phyloP scores from a whole-genome alignment of 2,888 invertebrate species.

The Bellardia pandia region DNA sequence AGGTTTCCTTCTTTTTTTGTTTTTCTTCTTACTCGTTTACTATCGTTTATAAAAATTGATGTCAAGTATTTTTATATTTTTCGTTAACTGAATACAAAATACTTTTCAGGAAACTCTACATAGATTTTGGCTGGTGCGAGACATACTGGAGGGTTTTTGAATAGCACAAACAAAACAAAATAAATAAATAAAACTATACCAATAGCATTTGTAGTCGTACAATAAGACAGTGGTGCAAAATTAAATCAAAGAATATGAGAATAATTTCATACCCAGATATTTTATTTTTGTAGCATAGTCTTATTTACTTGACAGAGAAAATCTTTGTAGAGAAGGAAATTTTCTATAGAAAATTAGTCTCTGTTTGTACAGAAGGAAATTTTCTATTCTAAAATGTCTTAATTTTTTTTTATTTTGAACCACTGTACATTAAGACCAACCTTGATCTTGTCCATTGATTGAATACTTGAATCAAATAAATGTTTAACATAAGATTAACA shows the following conservation, averaged over 20 bases:
- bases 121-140: conserved; percentile 45
- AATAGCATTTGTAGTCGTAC: neutral
- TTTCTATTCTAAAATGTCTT: too few relatives aligned
- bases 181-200: neutral
- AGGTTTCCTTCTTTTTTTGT: conserved; percentile 45
- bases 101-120: conserved; percentile 15
- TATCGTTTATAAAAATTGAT: conserved; percentile 65
- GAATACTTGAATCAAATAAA: conserved; percentile 53
- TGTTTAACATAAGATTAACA: conserved; percentile 44
- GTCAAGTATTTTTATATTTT: conserved; percentile 66
- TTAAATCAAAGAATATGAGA: neutral
- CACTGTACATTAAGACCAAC: conserved; percentile 50
- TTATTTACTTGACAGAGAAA: neutral
- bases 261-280: too few relatives aligned
- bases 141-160: conserved; percentile 24
- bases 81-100: conserved; percentile 57
- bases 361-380: too few relatives aligned
- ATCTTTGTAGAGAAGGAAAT: too few relatives aligned
- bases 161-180: neutral
- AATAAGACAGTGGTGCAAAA: conserved; percentile 35
- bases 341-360: too few relatives aligned
- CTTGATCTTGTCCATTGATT: conserved; percentile 66
- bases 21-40: conserved; percentile 7
- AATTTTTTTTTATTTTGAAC: neutral
- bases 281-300: too few relatives aligned